These are phyloP conservation scores for Adoxophyes honmai DNA, from an alignment of 1,140 invertebrate genomes.

Conservation along the genomic window DNA sequence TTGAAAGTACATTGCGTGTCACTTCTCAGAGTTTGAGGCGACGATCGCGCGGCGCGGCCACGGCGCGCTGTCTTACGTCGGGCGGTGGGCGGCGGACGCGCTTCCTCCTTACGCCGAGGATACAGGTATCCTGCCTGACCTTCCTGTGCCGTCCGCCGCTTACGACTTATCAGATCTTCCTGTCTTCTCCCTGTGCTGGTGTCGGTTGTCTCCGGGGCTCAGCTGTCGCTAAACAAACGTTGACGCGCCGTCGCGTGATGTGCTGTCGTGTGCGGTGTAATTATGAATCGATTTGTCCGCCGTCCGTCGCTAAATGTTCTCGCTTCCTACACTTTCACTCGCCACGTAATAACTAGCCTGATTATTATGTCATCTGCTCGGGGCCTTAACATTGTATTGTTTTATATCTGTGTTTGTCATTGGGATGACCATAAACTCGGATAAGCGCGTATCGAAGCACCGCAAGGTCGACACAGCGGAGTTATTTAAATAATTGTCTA, in stretches of 20 bases:
- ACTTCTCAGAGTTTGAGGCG: constrained; percentile 14
- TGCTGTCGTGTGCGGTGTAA: constrained; percentile 11
- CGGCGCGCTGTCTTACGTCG: neutral
- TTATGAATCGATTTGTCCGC: constrained; percentile 15
- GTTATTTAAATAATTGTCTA: neutral
- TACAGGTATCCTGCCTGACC: constrained; percentile 47
- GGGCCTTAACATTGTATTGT: neutral
- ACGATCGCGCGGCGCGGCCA: constrained; percentile 1
- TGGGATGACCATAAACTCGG: neutral
- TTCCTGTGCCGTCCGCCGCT: constrained; percentile 3
- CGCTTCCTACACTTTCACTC: constrained; percentile 11
- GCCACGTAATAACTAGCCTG: constrained; percentile 6
- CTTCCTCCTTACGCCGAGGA: constrained; percentile 55
- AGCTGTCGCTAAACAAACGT: constrained; percentile 1
- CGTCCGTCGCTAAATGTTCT: constrained; percentile 7
- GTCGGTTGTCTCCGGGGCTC: neutral
- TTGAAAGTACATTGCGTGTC: constrained; percentile 7
- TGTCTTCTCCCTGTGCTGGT: neutral
- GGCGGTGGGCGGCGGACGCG: constrained; percentile 51
- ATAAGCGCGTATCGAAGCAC: neutral
- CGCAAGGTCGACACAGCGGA: too few relatives aligned
- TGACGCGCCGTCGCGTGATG: constrained; percentile 3
- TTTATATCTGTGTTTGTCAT: neutral
- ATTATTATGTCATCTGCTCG: constrained; percentile 4
- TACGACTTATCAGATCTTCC: neutral